Base-by-base conservation (phyloP, 1,140 invertebrate genomes). In the Sesamia nonagrioides region DNA sequence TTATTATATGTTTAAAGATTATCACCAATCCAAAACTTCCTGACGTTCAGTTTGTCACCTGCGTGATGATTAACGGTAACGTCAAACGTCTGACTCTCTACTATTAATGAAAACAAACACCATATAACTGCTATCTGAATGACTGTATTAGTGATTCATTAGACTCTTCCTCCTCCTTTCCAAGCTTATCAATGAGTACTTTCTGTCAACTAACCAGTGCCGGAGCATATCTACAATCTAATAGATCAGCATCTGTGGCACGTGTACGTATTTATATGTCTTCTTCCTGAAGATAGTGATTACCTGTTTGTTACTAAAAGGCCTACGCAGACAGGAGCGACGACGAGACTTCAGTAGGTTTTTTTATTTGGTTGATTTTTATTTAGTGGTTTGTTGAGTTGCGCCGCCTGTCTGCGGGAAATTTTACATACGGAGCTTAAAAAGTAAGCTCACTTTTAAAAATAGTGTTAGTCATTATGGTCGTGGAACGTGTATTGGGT, bases 151-250 rank as follows among this genome's bases (percentile, higher is more conserved):
- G 11, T 27, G 40, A 68, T 37, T 72, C 50, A 56, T 37, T 72
- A 40, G 7, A 61, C 18, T 33, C 73, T 63, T 75, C 73, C 73
- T 75, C 11, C 42, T 61, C 42, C 73, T 61, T 63, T 75, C 73
- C 48, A 35, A 21, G 73, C 56, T 75, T 75, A 63, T 75, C 73
- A 17, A 27, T 58, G 6, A 50, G 37, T 11, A 58, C 48, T 58
- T 73, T 37, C 48, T 52, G 69, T 72, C 48, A 18, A 35, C 27
- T n/a, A 27, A 54, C 17, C 8, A 27, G 21, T 7, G 42, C 50
- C 37, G 1, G 21, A 60, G 56, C 58, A 35, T 75, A 50, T 75
- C 72, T 75, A 63, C 35, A 9, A 75, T 42, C 35, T 58, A 73
- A 73, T 35, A 35, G 68, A 52, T 52, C 13, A 37, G 13, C 54